Percentiles rank a stretch among this genome's conserved stretches.
Evolutionary conservation across 2,113 vertebrate species (phyloP).

Genomic region (Aepyceros melampus): DNA sequence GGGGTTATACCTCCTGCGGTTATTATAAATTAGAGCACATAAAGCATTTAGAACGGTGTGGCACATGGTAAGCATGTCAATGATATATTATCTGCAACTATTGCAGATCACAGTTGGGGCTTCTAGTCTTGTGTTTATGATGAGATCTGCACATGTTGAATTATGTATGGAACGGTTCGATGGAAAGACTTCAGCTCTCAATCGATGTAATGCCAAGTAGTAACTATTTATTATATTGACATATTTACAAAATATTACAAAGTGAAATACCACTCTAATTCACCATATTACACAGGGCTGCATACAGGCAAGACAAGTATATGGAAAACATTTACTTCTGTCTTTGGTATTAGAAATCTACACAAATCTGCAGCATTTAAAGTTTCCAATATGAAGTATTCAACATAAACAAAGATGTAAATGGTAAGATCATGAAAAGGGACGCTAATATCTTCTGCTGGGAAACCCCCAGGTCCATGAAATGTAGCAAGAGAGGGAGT

Average conservation of each 20-base stretch:
- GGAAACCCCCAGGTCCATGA: not conserved
- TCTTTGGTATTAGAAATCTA: slow-evolving; percentile 75
- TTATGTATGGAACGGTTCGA: not conserved
- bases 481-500: slow-evolving; percentile 17
- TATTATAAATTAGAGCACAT: not conserved
- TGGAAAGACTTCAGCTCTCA: not conserved
- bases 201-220: slow-evolving; percentile 34
- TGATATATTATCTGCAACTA: not conserved
- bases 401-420: slow-evolving; percentile 37
- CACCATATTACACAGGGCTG: slow-evolving; percentile 34
- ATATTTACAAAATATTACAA: slow-evolving; percentile 78
- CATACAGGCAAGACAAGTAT: slow-evolving; percentile 53
- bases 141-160: not conserved
- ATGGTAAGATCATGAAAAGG: not conserved
- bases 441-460: not conserved
- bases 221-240: slow-evolving; percentile 71
- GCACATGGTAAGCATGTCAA: not conserved
- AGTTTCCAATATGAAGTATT: slow-evolving; percentile 45
- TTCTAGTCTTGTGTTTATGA: not conserved
- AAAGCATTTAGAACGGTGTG: not conserved
- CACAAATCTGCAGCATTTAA: slow-evolving; percentile 41
- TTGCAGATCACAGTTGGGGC: not conserved
- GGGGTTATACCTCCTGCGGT: not conserved
- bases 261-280: slow-evolving; percentile 41
- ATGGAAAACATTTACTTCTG: slow-evolving; percentile 44